Percentiles rank a stretch among this genome's conserved stretches.
Conservation (phyloP, 2,888 invertebrate species). For the Eupithecia pulchellata region DNA sequence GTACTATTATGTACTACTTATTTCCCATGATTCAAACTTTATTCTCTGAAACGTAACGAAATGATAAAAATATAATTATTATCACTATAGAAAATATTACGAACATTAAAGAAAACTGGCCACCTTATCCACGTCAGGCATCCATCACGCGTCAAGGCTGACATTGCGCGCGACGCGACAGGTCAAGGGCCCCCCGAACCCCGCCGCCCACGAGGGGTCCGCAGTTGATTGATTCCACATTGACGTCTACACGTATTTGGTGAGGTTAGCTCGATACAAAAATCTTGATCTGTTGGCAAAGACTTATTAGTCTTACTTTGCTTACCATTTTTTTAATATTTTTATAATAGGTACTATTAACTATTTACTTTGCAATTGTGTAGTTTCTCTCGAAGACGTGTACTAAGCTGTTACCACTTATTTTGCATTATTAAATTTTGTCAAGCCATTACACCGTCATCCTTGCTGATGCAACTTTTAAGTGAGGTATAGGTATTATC, state of each 20-base stretch:
- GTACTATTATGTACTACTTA: not conserved
- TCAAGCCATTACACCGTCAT: not conserved
- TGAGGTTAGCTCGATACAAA: constrained; percentile 43
- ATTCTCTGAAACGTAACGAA: not conserved
- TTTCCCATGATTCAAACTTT: not conserved
- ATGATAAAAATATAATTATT: constrained; percentile 10
- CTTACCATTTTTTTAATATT: not conserved
- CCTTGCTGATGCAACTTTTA: not conserved
- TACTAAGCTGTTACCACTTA: not conserved
- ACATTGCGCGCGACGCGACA: constrained; percentile 68
- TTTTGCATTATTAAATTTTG: not conserved
- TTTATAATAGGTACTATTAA: no score
- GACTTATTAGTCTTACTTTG: not conserved
- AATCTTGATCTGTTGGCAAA: constrained; percentile 51
- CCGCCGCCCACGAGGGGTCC: constrained; percentile 34
- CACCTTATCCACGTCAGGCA: constrained; percentile 52
- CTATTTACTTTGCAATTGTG: no score
- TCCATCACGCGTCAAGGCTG: constrained; percentile 58
- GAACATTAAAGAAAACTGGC: constrained; percentile 30
- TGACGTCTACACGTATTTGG: constrained; percentile 68
- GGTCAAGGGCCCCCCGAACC: constrained; percentile 67
- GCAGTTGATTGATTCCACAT: constrained; percentile 75
- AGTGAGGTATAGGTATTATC: not conserved
- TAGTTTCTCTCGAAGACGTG: not conserved
- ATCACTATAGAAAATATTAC: constrained; percentile 31